phyloP scores from a whole-genome alignment of 2,113 vertebrate species.

The Nerophis lumbriciformis region DNA sequence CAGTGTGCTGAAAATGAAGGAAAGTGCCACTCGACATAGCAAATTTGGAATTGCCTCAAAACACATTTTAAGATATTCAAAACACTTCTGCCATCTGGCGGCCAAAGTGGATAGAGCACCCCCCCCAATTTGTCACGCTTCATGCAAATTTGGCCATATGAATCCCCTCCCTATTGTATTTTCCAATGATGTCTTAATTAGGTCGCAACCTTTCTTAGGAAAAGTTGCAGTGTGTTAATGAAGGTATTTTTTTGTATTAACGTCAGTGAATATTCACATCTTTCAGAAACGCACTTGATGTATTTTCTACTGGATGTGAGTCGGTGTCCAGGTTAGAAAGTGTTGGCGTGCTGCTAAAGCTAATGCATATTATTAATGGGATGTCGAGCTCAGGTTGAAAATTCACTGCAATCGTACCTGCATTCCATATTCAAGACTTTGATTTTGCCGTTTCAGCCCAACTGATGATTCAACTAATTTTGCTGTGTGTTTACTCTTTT shows the following conservation, averaged over 20 bases:
- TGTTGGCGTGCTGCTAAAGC: conserved; percentile 25
- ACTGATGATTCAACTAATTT: conserved; percentile 11
- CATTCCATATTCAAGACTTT: too few species aligned
- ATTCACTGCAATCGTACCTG: conserved; percentile 7
- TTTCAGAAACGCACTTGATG: conserved; percentile 16
- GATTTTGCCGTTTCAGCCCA: not conserved
- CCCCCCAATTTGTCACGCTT: too few species aligned
- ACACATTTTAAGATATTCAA: too few species aligned
- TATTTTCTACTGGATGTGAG: conserved; percentile 21
- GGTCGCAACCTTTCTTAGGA: too few species aligned
- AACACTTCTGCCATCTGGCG: too few species aligned
- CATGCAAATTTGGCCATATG: too few species aligned
- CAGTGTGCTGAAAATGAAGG: too few species aligned
- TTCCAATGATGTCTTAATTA: conserved; percentile 11
- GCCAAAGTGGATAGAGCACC: too few species aligned
- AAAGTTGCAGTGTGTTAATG: conserved; percentile 40
- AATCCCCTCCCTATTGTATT: not conserved
- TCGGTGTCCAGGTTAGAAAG: conserved; percentile 22
- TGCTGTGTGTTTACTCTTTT: conserved; percentile 8
- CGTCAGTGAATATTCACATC: conserved; percentile 24
- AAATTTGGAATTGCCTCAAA: too few species aligned
- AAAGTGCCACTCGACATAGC: too few species aligned
- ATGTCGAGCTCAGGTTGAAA: conserved; percentile 44
- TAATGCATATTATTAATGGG: conserved; percentile 37
- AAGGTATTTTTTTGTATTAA: conserved; percentile 30